Conservation (phyloP, 2,113 vertebrate species). For the Ovibos moschatus region DNA sequence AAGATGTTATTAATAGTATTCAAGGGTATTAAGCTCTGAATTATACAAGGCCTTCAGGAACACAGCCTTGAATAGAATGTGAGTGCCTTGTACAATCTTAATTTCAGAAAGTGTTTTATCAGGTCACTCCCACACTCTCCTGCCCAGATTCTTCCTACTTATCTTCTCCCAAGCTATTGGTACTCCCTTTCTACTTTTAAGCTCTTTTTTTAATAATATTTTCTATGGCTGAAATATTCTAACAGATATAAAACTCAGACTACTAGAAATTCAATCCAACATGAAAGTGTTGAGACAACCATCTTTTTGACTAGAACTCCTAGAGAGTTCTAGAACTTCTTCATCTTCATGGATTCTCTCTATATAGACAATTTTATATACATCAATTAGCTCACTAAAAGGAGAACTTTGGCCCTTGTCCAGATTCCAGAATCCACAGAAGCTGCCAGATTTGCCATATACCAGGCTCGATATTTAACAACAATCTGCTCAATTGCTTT, state of each 20-base stretch:
- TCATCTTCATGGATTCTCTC: background rate
- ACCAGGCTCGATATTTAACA: background rate
- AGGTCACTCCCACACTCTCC: background rate
- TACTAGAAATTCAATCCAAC: background rate
- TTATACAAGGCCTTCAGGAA: background rate
- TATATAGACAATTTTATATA: background rate
- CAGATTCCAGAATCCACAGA: background rate
- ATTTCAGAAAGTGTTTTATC: slow-evolving; percentile 23
- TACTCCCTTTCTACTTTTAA: slow-evolving; percentile 27
- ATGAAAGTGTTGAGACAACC: background rate
- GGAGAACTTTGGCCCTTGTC: background rate
- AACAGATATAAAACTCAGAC: background rate
- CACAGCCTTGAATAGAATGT: background rate
- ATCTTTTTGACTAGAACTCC: slow-evolving; percentile 6
- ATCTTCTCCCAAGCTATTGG: background rate
- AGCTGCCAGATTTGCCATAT: background rate
- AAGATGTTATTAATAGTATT: background rate
- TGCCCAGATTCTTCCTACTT: background rate
- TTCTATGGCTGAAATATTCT: background rate
- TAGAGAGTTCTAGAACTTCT: background rate
- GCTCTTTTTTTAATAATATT: background rate
- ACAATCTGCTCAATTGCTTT: background rate
- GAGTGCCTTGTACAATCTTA: background rate
- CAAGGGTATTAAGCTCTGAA: background rate
- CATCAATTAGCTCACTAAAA: background rate